phyloP scores from a whole-genome alignment of 2,113 vertebrate species.

The Tinamus guttatus region DNA sequence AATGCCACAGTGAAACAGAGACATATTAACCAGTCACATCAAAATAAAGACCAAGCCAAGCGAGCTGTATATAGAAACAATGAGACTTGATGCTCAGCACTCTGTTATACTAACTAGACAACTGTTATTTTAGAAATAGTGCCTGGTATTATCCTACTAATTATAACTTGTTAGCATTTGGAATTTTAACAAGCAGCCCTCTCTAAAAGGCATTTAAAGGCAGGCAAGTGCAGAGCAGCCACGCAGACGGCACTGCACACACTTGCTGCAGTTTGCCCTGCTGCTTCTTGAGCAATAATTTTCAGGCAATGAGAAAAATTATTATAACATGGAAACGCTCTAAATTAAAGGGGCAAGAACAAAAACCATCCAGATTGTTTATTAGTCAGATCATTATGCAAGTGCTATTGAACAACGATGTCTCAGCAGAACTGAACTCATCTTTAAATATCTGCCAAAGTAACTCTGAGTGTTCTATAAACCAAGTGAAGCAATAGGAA shows the following conservation, averaged over 20 bases:
- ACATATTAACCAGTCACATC: background rate
- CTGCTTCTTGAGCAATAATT: background rate
- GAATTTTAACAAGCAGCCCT: background rate
- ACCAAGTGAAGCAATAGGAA: background rate
- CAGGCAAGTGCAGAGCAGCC: background rate
- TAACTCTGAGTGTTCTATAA: background rate
- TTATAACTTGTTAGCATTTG: background rate
- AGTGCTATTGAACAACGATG: background rate
- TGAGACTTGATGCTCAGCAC: background rate
- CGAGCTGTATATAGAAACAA: background rate
- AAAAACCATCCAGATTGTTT: background rate
- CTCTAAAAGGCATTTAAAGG: background rate
- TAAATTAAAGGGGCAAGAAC: background rate
- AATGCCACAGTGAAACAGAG: background rate
- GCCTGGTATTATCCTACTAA: background rate
- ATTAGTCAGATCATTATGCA: background rate
- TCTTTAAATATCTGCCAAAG: background rate
- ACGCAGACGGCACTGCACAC: no score
- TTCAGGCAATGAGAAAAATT: background rate
- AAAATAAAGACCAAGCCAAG: conserved; percentile 2
- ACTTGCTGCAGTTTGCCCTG: no score
- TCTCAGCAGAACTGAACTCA: conserved; percentile 36
- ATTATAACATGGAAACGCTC: background rate
- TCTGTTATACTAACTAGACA: background rate
- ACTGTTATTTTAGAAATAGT: background rate